Conservation (phyloP, 2,113 vertebrate species). For the Regulus satrapa region DNA sequence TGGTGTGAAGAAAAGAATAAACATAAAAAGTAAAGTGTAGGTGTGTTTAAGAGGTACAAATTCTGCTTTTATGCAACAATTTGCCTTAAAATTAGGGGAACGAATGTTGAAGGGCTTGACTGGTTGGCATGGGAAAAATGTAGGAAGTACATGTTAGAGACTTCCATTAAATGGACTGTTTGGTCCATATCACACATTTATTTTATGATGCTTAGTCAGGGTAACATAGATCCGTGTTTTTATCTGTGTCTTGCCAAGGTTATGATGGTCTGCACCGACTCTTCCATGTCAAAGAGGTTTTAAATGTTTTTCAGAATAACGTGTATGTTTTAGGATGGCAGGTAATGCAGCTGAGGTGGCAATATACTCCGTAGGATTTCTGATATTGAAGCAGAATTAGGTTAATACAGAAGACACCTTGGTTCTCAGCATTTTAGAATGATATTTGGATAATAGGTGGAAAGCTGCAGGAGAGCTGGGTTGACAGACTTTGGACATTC, state of each 20-base stretch:
- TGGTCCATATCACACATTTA: not conserved
- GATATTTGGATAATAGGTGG: not conserved
- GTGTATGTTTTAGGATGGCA: accelerated
- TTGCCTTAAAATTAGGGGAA: not conserved
- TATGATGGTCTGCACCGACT: not conserved
- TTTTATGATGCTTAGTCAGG: not conserved
- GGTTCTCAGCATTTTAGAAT: not conserved
- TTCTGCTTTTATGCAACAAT: not conserved
- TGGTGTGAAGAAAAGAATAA: not conserved
- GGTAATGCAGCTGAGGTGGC: not conserved
- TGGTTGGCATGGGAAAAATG: not conserved
- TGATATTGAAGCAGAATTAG: not conserved
- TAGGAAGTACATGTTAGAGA: not conserved
- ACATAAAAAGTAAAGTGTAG: not conserved
- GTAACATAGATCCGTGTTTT: not conserved
- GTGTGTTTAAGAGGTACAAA: not conserved
- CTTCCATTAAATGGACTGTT: not conserved
- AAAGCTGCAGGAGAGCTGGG: not conserved
- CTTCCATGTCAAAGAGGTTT: not conserved
- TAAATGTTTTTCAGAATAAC: not conserved
- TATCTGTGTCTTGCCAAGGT: not conserved
- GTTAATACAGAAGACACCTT: not conserved
- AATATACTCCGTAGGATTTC: not conserved
- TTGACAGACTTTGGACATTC: not conserved
- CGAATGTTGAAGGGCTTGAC: not conserved